phyloP scores from a whole-genome alignment of 2,888 invertebrate genomes.

The Baccha elongata region DNA sequence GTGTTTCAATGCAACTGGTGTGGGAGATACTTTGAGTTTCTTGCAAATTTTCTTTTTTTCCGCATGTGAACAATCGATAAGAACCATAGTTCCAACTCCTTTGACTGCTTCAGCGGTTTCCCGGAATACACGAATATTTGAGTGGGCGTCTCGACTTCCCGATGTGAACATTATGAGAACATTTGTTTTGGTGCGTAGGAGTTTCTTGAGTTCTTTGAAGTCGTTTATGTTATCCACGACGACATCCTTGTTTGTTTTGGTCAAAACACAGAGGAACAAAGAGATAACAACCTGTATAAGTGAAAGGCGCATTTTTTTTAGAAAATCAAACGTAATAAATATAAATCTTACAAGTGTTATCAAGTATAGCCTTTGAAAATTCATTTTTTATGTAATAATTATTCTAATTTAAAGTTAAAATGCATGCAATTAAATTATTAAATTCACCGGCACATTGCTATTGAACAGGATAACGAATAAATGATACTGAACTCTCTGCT shows the following conservation, averaged over 20 bases:
- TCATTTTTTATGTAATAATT: slow-evolving; percentile 19
- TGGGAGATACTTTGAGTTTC: slow-evolving; percentile 88
- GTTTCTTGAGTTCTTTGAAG: slow-evolving; percentile 91
- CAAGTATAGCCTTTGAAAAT: slow-evolving; percentile 22
- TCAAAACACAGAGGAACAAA: slow-evolving; percentile 35
- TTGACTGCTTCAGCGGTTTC: slow-evolving; percentile 90
- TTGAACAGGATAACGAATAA: background rate
- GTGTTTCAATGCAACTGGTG: slow-evolving; percentile 88
- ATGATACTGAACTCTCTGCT: background rate
- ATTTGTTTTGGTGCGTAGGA: slow-evolving; percentile 93
- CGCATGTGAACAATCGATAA: slow-evolving; percentile 86
- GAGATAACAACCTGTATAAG: slow-evolving; percentile 49
- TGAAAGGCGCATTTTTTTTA: background rate
- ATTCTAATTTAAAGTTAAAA: slow-evolving; percentile 39
- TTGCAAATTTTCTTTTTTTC: slow-evolving; percentile 93
- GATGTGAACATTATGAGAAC: slow-evolving; percentile 89
- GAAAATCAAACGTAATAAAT: background rate
- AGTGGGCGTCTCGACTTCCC: slow-evolving; percentile 84
- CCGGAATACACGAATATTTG: slow-evolving; percentile 87
- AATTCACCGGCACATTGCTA: slow-evolving; percentile 59
- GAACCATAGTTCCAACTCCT: slow-evolving; percentile 88
- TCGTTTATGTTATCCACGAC: slow-evolving; percentile 87
- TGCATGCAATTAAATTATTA: slow-evolving; percentile 2
- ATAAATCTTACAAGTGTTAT: slow-evolving; percentile 41
- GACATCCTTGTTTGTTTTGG: slow-evolving; percentile 77